Conservation (phyloP, 2,113 vertebrate species). For the Murina feae region DNA sequence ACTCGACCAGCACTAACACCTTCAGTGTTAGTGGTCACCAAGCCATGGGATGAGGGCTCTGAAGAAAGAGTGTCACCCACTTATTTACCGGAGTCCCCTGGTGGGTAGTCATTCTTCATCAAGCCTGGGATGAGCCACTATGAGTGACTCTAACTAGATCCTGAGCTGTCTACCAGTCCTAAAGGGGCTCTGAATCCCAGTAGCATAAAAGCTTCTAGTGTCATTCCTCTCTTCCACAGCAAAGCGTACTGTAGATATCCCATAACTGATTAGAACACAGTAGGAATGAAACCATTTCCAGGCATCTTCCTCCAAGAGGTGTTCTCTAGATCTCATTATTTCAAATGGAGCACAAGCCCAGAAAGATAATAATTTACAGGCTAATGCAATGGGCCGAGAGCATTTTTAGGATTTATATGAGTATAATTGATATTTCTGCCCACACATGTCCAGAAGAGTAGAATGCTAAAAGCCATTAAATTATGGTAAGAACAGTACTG, state of each 20-base stretch:
- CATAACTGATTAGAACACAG: background rate
- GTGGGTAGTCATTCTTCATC: background rate
- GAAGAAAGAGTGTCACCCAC: background rate
- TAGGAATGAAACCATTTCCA: background rate
- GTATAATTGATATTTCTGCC: slow-evolving; percentile 1
- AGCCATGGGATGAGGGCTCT: background rate
- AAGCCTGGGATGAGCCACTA: background rate
- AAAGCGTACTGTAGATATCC: background rate
- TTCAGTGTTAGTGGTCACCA: background rate
- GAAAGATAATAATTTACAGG: background rate
- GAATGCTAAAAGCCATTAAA: background rate
- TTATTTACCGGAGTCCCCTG: background rate
- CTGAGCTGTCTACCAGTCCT: background rate
- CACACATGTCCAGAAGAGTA: background rate
- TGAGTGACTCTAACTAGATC: background rate
- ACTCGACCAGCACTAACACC: background rate
- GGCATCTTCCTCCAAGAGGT: background rate
- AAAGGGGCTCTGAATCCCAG: background rate
- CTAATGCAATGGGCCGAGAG: background rate
- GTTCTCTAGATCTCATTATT: background rate
- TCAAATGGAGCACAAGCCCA: background rate
- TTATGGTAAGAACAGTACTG: background rate
- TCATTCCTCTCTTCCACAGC: background rate
- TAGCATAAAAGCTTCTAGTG: background rate
- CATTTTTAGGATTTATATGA: background rate